phyloP scores from a whole-genome alignment of 1,140 invertebrate species.

The Lepidurus arcticus region DNA sequence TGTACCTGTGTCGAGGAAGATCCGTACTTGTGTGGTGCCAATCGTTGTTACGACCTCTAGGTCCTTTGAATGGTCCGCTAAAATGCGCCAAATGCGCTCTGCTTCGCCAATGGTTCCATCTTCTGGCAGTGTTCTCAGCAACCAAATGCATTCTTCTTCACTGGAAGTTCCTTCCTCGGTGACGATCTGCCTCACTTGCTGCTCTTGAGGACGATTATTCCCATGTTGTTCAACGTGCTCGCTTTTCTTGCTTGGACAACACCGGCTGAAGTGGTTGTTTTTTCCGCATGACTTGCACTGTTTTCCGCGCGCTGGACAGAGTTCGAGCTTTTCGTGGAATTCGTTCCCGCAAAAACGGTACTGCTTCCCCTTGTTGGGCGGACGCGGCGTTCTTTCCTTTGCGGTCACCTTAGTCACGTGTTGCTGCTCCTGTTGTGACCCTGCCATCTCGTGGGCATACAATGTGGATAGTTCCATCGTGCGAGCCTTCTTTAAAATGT shows the following conservation, averaged over 20 bases:
- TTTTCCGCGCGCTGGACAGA: background rate
- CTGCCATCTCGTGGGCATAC: constrained; percentile 9
- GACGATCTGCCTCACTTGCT: background rate
- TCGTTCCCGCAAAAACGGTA: background rate
- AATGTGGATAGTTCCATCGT: background rate
- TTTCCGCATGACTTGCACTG: background rate
- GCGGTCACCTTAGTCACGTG: background rate
- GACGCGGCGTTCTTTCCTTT: background rate
- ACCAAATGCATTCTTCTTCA: background rate
- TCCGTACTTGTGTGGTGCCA: background rate
- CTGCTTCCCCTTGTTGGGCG: background rate
- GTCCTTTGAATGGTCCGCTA: background rate
- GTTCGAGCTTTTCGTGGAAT: background rate
- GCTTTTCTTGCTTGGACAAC: background rate
- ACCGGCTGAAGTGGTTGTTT: background rate
- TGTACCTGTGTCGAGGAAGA: background rate
- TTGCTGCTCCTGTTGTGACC: background rate
- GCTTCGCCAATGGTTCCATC: background rate
- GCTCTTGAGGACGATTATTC: background rate
- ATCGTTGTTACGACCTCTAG: background rate
- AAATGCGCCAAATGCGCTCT: background rate
- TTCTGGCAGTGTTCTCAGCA: background rate
- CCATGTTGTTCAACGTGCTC: background rate
- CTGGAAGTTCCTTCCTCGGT: background rate
- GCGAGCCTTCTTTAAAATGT: background rate